phyloP scores from a whole-genome alignment of 2,113 vertebrate genomes.

The Pygoscelis antarcticus region DNA sequence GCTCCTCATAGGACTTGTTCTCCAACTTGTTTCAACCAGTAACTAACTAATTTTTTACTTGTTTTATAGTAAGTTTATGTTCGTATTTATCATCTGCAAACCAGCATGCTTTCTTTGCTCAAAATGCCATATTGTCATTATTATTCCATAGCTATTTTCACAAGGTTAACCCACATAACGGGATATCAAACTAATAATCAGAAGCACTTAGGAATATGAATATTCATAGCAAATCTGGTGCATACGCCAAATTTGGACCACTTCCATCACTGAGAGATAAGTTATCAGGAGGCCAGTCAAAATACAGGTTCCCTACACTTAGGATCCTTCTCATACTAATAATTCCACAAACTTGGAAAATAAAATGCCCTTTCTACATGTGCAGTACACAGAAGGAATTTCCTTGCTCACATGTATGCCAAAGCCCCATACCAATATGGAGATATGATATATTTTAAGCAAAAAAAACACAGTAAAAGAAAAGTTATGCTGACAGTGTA shows the following conservation, averaged over 20 bases:
- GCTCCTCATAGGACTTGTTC: too few relatives aligned
- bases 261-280: background rate
- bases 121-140: background rate
- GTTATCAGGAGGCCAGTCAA: background rate
- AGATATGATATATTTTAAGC: background rate
- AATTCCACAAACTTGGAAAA: background rate
- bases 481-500: background rate
- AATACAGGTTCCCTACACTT: background rate
- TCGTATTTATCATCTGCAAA: background rate
- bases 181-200: background rate
- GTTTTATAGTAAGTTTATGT: background rate
- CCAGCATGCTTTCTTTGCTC: background rate
- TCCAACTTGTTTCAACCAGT: background rate
- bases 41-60: background rate
- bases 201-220: background rate
- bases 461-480: background rate
- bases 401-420: background rate
- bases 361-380: background rate
- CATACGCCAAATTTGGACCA: background rate
- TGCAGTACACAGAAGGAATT: background rate
- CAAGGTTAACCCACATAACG: background rate
- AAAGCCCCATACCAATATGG: background rate
- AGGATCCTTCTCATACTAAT: background rate
- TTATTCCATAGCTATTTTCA: background rate
- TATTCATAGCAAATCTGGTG: background rate